Conservation (phyloP, 2,888 invertebrate genomes). For the Limnephilus rhombicus region DNA sequence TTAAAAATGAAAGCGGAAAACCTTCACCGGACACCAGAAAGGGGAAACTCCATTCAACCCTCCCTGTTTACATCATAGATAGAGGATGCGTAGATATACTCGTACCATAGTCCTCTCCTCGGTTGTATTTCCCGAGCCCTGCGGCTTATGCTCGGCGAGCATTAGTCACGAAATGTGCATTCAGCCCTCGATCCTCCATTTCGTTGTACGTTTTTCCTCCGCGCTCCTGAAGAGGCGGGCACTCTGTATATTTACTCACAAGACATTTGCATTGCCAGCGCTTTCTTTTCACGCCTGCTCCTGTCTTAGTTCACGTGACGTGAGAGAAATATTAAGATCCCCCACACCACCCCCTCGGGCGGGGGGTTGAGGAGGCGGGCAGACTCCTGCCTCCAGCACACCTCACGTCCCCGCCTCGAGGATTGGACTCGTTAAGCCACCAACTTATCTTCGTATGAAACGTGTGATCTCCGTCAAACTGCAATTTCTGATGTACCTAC, state of each 20-base stretch:
- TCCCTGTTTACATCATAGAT: background rate
- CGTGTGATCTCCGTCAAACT: background rate
- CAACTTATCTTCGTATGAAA: background rate
- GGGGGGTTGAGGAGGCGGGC: no score
- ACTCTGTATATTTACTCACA: conserved; percentile 21
- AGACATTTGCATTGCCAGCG: conserved; percentile 61
- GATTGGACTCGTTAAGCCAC: conserved; percentile 22
- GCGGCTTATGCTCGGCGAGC: background rate
- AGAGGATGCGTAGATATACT: background rate
- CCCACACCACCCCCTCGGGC: background rate
- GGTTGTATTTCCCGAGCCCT: background rate
- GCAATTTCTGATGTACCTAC: background rate
- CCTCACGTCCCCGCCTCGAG: background rate
- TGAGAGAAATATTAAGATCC: conserved; percentile 54
- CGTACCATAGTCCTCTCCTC: no score
- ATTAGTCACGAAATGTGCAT: background rate
- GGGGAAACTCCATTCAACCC: background rate
- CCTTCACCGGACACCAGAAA: background rate
- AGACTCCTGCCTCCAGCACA: background rate
- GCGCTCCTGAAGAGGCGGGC: background rate
- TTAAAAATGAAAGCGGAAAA: background rate
- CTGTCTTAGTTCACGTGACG: conserved; percentile 55
- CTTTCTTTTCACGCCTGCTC: conserved; percentile 56
- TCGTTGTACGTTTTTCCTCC: background rate
- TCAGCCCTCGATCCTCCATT: background rate